These are phyloP conservation scores for Athripsodes cinereus DNA, from an alignment of 2,888 invertebrate species.

Conservation along the genomic window DNA sequence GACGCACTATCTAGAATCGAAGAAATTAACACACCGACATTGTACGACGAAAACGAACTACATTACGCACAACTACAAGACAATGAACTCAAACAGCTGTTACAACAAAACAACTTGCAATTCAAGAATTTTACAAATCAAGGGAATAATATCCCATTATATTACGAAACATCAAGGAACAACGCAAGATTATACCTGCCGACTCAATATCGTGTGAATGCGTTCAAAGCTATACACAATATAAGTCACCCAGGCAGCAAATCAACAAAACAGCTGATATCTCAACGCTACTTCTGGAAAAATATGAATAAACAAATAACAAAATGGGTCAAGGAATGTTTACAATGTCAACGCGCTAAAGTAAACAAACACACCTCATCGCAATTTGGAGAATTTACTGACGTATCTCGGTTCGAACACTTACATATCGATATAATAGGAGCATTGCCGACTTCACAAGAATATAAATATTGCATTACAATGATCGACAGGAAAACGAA, in stretches of 20 bases:
- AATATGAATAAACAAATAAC: constrained; percentile 24
- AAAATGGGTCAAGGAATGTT: background rate
- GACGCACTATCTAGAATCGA: background rate
- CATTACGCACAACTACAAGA: background rate
- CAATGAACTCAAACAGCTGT: background rate
- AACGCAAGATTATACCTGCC: background rate
- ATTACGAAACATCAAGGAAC: background rate
- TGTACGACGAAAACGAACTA: background rate
- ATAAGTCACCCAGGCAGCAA: background rate
- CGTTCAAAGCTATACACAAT: background rate
- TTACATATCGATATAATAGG: background rate
- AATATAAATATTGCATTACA: background rate
- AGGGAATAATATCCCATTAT: background rate
- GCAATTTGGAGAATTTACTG: background rate
- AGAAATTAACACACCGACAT: background rate
- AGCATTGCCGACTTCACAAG: background rate
- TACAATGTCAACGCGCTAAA: background rate
- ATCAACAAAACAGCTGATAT: constrained; percentile 2
- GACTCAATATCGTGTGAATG: background rate
- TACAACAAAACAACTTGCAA: background rate
- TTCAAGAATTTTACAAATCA: background rate
- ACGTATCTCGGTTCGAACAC: constrained; percentile 30
- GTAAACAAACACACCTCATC: background rate
- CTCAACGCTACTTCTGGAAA: constrained; percentile 28
- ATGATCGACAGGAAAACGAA: background rate